Conservation (phyloP, 1,140 invertebrate species). For the Octopus bimaculoides region DNA sequence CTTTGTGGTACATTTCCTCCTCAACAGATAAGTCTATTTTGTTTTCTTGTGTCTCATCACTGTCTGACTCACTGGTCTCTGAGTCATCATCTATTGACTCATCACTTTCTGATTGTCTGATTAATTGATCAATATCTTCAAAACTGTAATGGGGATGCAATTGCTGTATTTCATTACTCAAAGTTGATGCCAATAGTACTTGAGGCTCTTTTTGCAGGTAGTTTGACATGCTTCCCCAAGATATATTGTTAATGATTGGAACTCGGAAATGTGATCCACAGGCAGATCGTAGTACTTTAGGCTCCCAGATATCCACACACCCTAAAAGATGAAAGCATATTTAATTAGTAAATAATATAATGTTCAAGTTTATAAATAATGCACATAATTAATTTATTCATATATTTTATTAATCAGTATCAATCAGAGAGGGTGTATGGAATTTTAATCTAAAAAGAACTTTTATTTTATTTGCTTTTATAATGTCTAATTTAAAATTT, state of each 20-base stretch:
- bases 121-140: background rate
- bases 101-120: conserved; percentile 58
- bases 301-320: conserved; percentile 84
- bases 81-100: conserved; percentile 35
- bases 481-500: too few species aligned
- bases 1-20: conserved; percentile 29
- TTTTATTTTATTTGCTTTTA: too few species aligned
- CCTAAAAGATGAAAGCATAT: conserved; percentile 59
- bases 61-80: conserved; percentile 22
- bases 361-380: too few species aligned
- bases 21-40: background rate
- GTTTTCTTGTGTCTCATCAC: conserved; percentile 13
- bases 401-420: too few species aligned
- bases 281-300: conserved; percentile 79
- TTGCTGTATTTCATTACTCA: conserved; percentile 22
- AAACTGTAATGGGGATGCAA: background rate
- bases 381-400: too few species aligned
- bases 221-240: conserved; percentile 67
- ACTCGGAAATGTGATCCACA: conserved; percentile 81
- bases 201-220: conserved; percentile 60
- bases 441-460: too few species aligned
- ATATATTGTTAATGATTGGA: conserved; percentile 65
- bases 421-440: too few species aligned
- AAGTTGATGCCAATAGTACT: conserved; percentile 66
- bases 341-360: background rate